Evolutionary conservation across 1,140 invertebrate genomes (phyloP).

Genomic region (Drosophila insularis): DNA sequence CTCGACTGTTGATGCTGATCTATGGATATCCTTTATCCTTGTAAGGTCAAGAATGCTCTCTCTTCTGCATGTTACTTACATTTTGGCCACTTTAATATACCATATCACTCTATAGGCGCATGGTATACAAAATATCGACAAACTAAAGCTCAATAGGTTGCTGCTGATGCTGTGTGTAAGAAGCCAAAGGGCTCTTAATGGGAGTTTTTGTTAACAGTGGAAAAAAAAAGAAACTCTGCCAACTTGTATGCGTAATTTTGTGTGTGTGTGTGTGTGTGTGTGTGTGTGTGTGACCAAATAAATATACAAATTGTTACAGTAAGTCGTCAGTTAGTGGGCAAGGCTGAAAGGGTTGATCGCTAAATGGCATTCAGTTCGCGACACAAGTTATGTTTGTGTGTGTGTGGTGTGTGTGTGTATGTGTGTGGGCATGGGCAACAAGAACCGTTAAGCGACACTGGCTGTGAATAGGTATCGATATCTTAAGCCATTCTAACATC

Average conservation of each 20-base stretch:
- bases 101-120: no score
- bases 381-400: conserved; percentile 5
- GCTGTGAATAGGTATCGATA: conserved; percentile 58
- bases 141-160: conserved; percentile 11
- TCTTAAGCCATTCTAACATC: conserved; percentile 73
- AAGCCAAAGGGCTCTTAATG: conserved; percentile 14
- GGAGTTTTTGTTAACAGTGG: conserved; percentile 10
- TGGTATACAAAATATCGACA: background rate
- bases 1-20: no score
- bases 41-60: no score
- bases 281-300: background rate
- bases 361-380: conserved; percentile 9
- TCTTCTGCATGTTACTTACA: no score
- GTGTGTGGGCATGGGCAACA: conserved; percentile 26
- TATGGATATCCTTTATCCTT: no score
- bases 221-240: background rate
- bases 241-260: conserved; percentile 1
- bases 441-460: conserved; percentile 27
- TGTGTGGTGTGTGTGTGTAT: background rate
- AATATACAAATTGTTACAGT: conserved; percentile 14
- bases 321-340: conserved; percentile 8
- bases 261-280: background rate
- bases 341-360: conserved; percentile 13
- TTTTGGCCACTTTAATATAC: no score
- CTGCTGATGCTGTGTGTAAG: background rate